phyloP scores from a whole-genome alignment of 2,113 vertebrate genomes.

The Prolemur simus region DNA sequence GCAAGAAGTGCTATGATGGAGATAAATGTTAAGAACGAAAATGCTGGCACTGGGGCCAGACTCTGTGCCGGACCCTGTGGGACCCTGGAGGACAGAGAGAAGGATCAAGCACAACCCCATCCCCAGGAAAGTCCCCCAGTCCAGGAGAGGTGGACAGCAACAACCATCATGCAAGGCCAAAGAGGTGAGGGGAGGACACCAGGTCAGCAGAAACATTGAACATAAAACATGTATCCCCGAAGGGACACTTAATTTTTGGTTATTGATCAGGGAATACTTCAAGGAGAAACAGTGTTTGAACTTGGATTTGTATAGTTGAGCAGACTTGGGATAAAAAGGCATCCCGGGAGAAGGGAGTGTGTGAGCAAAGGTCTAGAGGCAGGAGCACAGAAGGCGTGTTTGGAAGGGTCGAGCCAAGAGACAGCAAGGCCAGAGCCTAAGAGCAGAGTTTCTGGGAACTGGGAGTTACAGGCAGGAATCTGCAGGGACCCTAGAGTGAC shows the following conservation, averaged over 20 bases:
- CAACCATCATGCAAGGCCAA: neutral
- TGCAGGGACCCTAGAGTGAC: neutral
- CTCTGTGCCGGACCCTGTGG: neutral
- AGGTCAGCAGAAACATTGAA: neutral
- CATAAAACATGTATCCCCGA: neutral
- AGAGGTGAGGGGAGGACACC: neutral
- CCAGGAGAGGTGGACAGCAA: neutral
- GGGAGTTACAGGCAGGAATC: neutral
- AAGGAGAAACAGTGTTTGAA: neutral
- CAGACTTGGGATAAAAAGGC: neutral
- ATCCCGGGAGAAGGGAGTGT: neutral
- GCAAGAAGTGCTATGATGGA: neutral
- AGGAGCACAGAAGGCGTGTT: neutral
- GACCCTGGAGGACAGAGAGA: neutral
- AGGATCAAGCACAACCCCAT: neutral
- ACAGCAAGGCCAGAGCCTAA: neutral
- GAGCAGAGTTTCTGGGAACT: neutral
- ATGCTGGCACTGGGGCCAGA: neutral
- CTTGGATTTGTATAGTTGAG: neutral
- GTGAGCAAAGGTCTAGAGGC: neutral
- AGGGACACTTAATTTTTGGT: neutral
- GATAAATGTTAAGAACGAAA: neutral
- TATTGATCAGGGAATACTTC: neutral
- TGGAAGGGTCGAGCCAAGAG: neutral
- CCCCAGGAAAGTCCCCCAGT: neutral